Base-by-base conservation (phyloP, 2,113 vertebrate species). In the Platanista minor region DNA sequence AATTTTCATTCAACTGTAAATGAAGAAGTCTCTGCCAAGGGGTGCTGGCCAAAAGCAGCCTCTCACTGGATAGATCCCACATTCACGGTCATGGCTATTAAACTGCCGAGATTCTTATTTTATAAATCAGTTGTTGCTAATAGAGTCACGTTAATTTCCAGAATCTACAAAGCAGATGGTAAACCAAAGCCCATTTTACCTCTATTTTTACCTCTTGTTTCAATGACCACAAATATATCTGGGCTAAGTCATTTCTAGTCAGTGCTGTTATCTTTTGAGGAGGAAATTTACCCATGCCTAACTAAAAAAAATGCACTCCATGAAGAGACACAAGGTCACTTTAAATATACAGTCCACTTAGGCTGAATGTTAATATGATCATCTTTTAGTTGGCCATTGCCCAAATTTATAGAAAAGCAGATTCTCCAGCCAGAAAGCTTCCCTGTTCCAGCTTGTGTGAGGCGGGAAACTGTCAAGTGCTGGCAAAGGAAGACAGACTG, bases 171-270 rank as follows among this genome's bases (percentile, higher is more conserved):
- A 87, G 49, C 54, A 88, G 59, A 74, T 66, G 75, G 36, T 84
- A 57, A 94, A 91, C 69, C 21, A 95, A 90, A 81, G 18, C 2
- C 29, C 36, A n/a, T 62, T 95, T 87, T 84, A 87, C 64, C 90
- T 86, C 80, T 59, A 87, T 93, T 46, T 91, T 95, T 74, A 36
- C 31, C 29, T 87, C 74, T 84, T 96, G 49, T 4, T 92, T 94
- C 29, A 57, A 62, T 31, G 74, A 69, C 54, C 33, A 89, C 74
- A 85, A 61, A 31, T 46, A 83, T n/a, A 36, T 52, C 80, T 81
- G 46, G 61, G 36, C 33, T 66, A 54, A 41, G 52, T 87, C 66
- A 62, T 77, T 71, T 82, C 31, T 39, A 82, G 59, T 57, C 54
- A 27, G 25, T 46, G 8, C n/a, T 59, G 64, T 52, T 90, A 41